These are phyloP conservation scores for Anagrus nilaparvatae DNA, from an alignment of 1,140 invertebrate species.

Conservation along the genomic window DNA sequence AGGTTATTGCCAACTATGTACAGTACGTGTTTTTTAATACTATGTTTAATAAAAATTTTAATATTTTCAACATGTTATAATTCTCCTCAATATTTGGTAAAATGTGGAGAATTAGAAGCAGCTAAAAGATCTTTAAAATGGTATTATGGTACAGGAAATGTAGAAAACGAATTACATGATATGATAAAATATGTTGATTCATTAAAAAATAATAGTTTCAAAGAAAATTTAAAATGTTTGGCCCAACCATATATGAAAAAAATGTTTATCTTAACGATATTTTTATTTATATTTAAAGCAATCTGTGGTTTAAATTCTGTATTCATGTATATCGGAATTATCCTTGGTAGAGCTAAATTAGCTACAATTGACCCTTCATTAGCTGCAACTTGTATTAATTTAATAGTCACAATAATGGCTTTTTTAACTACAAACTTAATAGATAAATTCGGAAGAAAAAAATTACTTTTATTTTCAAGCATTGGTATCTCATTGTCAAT, in stretches of 20 bases:
- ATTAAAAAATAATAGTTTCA: background rate
- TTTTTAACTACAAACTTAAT: slow-evolving; percentile 51
- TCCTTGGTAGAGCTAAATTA: slow-evolving; percentile 51
- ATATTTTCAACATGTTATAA: too few relatives aligned
- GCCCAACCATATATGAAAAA: too few relatives aligned
- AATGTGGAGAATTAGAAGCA: slow-evolving; percentile 42
- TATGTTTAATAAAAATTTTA: too few relatives aligned
- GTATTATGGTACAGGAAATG: slow-evolving; percentile 10
- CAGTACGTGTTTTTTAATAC: too few relatives aligned
- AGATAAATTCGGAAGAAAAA: slow-evolving; percentile 58
- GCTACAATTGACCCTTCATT: slow-evolving; percentile 35
- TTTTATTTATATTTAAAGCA: slow-evolving; percentile 65
- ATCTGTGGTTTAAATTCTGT: slow-evolving; percentile 63
- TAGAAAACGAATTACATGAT: slow-evolving; percentile 8
- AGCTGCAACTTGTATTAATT: slow-evolving; percentile 54
- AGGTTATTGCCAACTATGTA: too few relatives aligned
- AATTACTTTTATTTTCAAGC: slow-evolving; percentile 50
- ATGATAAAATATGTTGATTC: slow-evolving; percentile 11
- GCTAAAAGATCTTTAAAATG: slow-evolving; percentile 42
- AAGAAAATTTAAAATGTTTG: slow-evolving; percentile 9
- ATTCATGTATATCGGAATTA: slow-evolving; percentile 61
- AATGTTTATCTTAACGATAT: too few relatives aligned
- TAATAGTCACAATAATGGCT: slow-evolving; percentile 47
- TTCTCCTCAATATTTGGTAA: slow-evolving; percentile 56
- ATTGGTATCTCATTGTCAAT: slow-evolving; percentile 43